A percentile compares a stretch with the other conserved stretches of the same genome.
Evolutionary conservation across 2,888 invertebrate genomes (phyloP).

Genomic region (Noctua fimbriata): DNA sequence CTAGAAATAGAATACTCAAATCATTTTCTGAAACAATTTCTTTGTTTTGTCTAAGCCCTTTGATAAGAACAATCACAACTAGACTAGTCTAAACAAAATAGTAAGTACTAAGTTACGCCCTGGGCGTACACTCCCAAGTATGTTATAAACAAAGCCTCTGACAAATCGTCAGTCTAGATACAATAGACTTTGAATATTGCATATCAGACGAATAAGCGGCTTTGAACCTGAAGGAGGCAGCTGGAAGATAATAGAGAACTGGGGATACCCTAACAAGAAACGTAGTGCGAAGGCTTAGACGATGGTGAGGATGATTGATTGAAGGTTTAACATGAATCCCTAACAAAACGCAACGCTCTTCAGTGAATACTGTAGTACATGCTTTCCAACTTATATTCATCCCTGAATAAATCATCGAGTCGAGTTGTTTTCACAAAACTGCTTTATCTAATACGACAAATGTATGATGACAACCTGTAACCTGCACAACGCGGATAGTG

Average conservation of each 20-base stretch:
- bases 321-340: conserved; percentile 28
- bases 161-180: conserved; percentile 30
- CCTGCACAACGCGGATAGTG: conserved; percentile 62
- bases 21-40: conserved; percentile 7
- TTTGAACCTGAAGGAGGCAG: conserved; percentile 44
- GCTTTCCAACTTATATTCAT: background rate
- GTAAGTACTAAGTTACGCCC: background rate
- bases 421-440: conserved; percentile 40
- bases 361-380: conserved; percentile 5
- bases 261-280: conserved; percentile 20
- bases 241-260: conserved; percentile 33
- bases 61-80: background rate
- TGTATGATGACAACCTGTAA: conserved; percentile 72
- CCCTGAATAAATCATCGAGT: conserved; percentile 13
- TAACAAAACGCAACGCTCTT: conserved; percentile 14
- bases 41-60: background rate
- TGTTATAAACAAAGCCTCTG: conserved; percentile 14
- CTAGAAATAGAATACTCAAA: background rate
- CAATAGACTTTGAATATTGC: conserved; percentile 43
- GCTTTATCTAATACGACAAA: conserved; percentile 63
- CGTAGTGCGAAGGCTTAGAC: conserved; percentile 22
- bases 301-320: conserved; percentile 23
- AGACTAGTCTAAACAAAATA: background rate
- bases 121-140: background rate
- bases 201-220: conserved; percentile 34